These are phyloP conservation scores for Rhinolophus ferrumequinum DNA, from an alignment of 2,113 vertebrate species.

Conservation along the genomic window DNA sequence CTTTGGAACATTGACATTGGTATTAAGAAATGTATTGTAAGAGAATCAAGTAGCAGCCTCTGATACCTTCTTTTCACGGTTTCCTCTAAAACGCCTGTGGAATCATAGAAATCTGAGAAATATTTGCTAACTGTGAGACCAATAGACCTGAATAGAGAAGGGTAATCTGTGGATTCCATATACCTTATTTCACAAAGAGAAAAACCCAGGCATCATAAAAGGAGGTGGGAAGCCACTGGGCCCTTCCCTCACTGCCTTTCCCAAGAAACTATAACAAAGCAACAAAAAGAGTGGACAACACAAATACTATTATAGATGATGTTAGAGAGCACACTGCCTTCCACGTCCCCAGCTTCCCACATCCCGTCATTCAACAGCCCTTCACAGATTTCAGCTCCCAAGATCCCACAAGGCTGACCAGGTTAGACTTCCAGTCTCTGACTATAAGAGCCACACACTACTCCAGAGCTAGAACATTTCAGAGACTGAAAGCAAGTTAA, in stretches of 20 bases:
- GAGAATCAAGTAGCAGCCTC: not conserved
- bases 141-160: not conserved
- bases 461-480: not conserved
- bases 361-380: not conserved
- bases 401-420: not conserved
- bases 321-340: not conserved
- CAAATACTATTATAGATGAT: not conserved
- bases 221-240: not conserved
- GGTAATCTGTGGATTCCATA: not conserved
- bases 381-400: not conserved
- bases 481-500: not conserved
- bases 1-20: conserved; percentile 27
- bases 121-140: not conserved
- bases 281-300: not conserved
- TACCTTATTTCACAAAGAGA: not conserved
- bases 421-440: not conserved
- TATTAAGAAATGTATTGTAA: conserved; percentile 47
- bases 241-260: not conserved
- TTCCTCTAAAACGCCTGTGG: conserved; percentile 7
- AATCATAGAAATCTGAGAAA: not conserved
- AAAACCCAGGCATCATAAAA: not conserved
- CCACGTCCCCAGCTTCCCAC: not conserved
- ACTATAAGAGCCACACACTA: rapidly evolving
- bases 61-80: not conserved
- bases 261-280: not conserved